Evolutionary conservation across 2,113 vertebrate genomes (phyloP).

Genomic region (Hippopotamus amphibius): DNA sequence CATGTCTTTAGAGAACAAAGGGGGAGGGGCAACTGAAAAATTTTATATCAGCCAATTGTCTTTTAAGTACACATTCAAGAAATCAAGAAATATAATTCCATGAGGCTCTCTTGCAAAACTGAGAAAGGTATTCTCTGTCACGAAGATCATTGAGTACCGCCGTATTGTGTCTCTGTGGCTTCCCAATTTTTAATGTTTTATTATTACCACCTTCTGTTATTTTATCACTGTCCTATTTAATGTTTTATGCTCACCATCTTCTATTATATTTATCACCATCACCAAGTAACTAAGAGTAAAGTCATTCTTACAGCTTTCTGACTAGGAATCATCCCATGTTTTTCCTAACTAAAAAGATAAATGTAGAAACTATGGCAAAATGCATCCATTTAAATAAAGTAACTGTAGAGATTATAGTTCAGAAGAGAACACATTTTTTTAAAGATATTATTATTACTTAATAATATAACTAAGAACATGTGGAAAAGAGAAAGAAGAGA

Average conservation of each 20-base stretch:
- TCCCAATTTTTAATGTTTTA: conserved; percentile 14
- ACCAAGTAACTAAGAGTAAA: background rate
- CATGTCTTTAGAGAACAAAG: background rate
- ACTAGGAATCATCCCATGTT: background rate
- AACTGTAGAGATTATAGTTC: background rate
- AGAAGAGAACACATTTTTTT: background rate
- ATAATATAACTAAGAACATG: background rate
- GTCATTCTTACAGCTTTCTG: background rate
- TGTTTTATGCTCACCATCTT: background rate
- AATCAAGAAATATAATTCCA: background rate
- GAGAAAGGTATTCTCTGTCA: background rate
- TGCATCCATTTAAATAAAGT: background rate
- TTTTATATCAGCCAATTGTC: background rate
- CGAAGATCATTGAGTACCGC: background rate
- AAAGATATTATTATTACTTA: background rate
- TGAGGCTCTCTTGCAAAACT: background rate
- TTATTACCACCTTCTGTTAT: background rate
- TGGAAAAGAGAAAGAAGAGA: conserved; percentile 10
- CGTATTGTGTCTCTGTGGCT: background rate
- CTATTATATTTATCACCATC: background rate
- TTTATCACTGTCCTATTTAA: background rate
- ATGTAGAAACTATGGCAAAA: background rate
- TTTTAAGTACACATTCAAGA: background rate
- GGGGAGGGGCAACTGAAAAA: background rate
- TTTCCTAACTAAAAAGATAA: conserved; percentile 6